A percentile compares a stretch with the other conserved stretches of the same genome.
These are phyloP conservation scores for Vireo altiloquus DNA, from an alignment of 2,113 vertebrate genomes.

Conservation along the genomic window DNA sequence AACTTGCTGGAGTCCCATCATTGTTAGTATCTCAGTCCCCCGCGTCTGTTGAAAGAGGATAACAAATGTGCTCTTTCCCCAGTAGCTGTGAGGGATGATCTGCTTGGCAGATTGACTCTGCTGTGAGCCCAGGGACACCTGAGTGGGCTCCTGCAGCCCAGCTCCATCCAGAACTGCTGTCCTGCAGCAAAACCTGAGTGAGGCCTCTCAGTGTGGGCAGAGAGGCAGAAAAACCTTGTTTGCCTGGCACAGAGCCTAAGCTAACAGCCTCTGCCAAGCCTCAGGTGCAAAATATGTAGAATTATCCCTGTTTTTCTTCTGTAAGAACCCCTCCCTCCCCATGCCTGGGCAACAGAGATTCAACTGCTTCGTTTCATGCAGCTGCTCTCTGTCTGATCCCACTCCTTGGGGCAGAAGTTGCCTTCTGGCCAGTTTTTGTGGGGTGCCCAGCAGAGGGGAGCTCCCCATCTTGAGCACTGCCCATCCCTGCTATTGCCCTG, in stretches of 20 bases:
- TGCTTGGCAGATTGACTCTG: background rate
- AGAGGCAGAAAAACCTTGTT: slow-evolving; percentile 10
- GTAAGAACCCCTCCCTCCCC: background rate
- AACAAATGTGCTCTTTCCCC: background rate
- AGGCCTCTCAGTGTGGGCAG: background rate
- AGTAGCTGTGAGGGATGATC: background rate
- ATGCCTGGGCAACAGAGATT: background rate
- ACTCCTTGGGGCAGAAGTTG: background rate
- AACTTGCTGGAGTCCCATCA: background rate
- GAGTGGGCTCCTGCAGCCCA: background rate
- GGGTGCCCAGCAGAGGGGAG: background rate
- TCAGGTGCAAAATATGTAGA: background rate
- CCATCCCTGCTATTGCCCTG: background rate
- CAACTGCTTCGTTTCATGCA: background rate
- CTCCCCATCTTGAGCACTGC: background rate
- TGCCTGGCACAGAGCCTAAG: slow-evolving; percentile 19
- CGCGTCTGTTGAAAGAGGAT: background rate
- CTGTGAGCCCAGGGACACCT: background rate
- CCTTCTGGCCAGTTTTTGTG: background rate
- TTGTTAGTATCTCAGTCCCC: background rate
- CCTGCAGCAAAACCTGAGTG: background rate
- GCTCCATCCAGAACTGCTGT: background rate
- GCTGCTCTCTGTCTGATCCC: background rate
- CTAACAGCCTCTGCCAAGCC: slow-evolving; percentile 21
- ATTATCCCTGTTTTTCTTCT: background rate